phyloP scores from a whole-genome alignment of 2,888 invertebrate genomes.

The Pilophorus perplexus region DNA sequence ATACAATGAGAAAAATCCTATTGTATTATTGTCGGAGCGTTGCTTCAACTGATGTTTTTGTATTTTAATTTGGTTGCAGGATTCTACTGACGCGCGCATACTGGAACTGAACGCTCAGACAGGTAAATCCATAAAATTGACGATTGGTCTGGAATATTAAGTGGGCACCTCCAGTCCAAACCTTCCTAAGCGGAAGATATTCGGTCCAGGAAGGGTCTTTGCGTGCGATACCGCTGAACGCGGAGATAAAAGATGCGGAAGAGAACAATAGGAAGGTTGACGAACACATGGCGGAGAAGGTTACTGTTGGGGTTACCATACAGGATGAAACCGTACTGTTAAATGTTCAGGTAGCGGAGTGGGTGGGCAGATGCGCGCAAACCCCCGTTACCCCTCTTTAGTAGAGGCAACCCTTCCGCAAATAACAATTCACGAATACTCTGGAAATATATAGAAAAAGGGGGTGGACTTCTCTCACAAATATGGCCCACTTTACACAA shows the following conservation, averaged over 20 bases:
- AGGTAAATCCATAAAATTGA: no score
- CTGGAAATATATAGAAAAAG: not conserved
- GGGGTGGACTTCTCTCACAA: not conserved
- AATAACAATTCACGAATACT: constrained; percentile 16
- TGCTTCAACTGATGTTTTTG: no score
- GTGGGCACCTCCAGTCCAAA: no score
- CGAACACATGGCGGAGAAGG: constrained; percentile 17
- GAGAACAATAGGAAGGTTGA: constrained; percentile 2
- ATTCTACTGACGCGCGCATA: no score
- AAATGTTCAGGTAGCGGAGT: constrained; percentile 18
- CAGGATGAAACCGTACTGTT: not conserved
- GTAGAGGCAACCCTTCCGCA: constrained; percentile 28
- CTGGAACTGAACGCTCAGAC: no score
- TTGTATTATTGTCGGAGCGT: no score
- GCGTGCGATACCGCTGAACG: no score
- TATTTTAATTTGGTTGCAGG: no score
- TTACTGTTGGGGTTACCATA: not conserved
- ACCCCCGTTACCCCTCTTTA: constrained; percentile 29
- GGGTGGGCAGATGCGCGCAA: constrained; percentile 13
- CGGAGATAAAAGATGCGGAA: constrained; percentile 16
- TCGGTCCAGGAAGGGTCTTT: no score
- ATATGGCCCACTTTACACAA: not conserved
- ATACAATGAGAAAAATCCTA: no score
- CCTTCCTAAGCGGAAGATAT: no score
- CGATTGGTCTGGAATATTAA: no score